Evolutionary conservation across 2,797 vertebrate genomes (phyloP).

Genomic region (Geotrypetes seraphini): DNA sequence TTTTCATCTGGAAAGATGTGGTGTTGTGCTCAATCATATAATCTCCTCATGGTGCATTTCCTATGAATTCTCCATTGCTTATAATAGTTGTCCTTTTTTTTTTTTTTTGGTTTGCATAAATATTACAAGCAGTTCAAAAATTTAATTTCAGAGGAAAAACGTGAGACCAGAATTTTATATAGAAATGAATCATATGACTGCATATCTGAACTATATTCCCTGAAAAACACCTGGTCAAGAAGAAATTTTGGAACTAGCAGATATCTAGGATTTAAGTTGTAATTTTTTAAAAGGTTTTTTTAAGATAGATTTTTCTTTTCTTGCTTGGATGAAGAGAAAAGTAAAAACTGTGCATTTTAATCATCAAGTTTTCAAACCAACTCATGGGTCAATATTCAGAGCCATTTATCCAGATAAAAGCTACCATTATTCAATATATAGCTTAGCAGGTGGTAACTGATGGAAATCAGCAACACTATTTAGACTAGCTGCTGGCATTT

Average conservation of each 20-base stretch:
- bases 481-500: too few relatives aligned
- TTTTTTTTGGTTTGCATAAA: too few relatives aligned
- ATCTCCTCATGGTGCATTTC: conserved; percentile 20
- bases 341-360: conserved; percentile 35
- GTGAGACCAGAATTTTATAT: too few relatives aligned
- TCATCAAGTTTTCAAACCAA: conserved; percentile 18
- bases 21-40: conserved; percentile 3
- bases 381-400: too few relatives aligned
- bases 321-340: conserved; percentile 17
- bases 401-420: conserved; percentile 17
- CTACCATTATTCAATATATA: too few relatives aligned
- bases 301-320: conserved; percentile 17
- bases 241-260: too few relatives aligned
- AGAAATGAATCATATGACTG: too few relatives aligned
- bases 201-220: too few relatives aligned
- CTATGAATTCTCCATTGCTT: conserved; percentile 4
- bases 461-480: too few relatives aligned
- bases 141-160: too few relatives aligned
- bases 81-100: conserved; percentile 18
- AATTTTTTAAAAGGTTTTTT: conserved; percentile 15
- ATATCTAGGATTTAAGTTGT: conserved; percentile 5
- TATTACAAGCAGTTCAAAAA: conserved; percentile 24
- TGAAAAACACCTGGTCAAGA: too few relatives aligned
- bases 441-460: too few relatives aligned
- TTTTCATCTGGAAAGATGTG: background rate